Evolutionary conservation across 2,888 invertebrate species (phyloP).

Genomic region (Pediacus dermestoides): DNA sequence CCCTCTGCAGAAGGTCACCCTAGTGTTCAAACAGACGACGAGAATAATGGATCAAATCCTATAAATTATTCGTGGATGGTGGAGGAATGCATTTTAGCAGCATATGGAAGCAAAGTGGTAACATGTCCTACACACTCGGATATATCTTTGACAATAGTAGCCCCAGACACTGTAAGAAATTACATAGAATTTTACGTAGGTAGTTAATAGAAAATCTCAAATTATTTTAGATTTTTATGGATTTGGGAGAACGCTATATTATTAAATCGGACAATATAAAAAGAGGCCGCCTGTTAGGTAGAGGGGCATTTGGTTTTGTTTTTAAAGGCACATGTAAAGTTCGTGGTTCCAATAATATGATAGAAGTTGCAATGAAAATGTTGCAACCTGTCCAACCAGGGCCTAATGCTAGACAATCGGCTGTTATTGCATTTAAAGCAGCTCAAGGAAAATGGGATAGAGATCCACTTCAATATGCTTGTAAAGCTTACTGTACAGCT

Average conservation of each 20-base stretch:
- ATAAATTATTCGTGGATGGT: constrained; percentile 80
- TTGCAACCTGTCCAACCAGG: constrained; percentile 91
- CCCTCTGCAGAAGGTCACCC: constrained; percentile 79
- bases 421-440: constrained; percentile 50
- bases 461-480: constrained; percentile 87
- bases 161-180: constrained; percentile 79
- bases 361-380: constrained; percentile 91
- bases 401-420: constrained; percentile 62
- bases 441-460: constrained; percentile 88
- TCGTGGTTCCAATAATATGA: constrained; percentile 55
- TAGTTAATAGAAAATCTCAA: neutral
- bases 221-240: constrained; percentile 68
- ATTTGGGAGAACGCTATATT: constrained; percentile 76
- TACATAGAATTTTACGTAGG: neutral
- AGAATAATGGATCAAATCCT: constrained; percentile 28
- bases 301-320: constrained; percentile 98
- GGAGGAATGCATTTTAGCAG: constrained; percentile 91
- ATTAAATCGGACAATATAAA: constrained; percentile 80
- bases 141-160: constrained; percentile 72
- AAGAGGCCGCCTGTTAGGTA: constrained; percentile 73
- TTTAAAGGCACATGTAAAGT: constrained; percentile 74
- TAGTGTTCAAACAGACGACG: constrained; percentile 45
- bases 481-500: constrained; percentile 94
- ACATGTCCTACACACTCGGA: constrained; percentile 79
- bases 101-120: constrained; percentile 68